These are phyloP conservation scores for Hedya salicella DNA, from an alignment of 2,888 invertebrate genomes.

Conservation along the genomic window DNA sequence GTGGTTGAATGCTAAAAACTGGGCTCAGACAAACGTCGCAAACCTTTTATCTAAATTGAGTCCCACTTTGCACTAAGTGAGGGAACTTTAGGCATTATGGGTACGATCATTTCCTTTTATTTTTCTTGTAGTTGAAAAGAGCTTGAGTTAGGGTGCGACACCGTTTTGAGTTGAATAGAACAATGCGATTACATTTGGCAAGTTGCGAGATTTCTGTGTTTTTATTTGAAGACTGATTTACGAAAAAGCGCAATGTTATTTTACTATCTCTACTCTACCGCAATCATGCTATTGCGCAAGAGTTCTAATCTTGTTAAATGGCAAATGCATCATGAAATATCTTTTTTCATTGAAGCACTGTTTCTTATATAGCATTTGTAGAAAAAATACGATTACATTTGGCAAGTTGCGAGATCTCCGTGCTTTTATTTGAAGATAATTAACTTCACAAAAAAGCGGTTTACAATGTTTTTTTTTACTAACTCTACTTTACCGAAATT, in stretches of 20 bases:
- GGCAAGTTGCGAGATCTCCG: not conserved
- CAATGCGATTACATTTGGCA: slow-evolving; percentile 21
- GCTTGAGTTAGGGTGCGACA: slow-evolving; percentile 25
- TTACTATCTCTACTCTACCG: too few species aligned
- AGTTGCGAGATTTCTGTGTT: not conserved
- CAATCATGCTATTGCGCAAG: too few species aligned
- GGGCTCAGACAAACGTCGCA: slow-evolving; percentile 52
- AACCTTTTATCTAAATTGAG: slow-evolving; percentile 62
- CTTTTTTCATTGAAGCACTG: too few species aligned
- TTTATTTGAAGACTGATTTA: not conserved
- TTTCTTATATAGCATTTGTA: too few species aligned
- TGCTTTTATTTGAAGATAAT: not conserved
- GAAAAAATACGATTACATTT: slow-evolving; percentile 25
- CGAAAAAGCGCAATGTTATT: not conserved
- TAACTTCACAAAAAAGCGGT: not conserved
- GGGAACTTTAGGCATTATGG: slow-evolving; percentile 49
- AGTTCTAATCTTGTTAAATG: too few species aligned
- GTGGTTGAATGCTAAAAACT: slow-evolving; percentile 44
- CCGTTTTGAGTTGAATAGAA: slow-evolving; percentile 34
- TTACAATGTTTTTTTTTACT: too few species aligned
- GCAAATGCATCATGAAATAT: too few species aligned
- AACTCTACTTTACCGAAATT: too few species aligned
- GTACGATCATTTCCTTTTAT: slow-evolving; percentile 48
- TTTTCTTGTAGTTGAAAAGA: slow-evolving; percentile 43
- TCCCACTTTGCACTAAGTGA: slow-evolving; percentile 55